Evolutionary conservation across 2,888 invertebrate genomes (phyloP).

Genomic region (Aricia artaxerxes): DNA sequence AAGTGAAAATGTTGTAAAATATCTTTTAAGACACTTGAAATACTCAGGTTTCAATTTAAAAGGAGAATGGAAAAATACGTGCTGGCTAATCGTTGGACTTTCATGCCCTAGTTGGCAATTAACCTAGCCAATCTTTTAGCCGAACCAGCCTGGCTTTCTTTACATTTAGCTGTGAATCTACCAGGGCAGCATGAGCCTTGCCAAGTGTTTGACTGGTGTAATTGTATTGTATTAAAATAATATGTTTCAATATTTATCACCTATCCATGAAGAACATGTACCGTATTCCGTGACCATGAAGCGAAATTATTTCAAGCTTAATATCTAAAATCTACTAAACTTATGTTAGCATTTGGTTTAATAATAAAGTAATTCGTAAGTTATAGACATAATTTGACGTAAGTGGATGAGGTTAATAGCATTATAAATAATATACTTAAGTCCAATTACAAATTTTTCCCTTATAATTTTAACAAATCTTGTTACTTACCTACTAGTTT

Average conservation of each 20-base stretch:
- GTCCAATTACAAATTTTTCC: too few species aligned
- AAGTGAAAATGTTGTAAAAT: constrained; percentile 8
- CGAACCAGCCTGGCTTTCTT: constrained; percentile 19
- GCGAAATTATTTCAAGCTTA: too few species aligned
- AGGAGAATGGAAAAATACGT: neutral
- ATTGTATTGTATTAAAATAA: neutral
- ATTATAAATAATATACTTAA: too few species aligned
- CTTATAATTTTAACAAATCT: too few species aligned
- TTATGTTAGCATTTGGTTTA: too few species aligned
- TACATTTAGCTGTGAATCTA: constrained; percentile 15
- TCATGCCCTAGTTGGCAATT: constrained; percentile 26
- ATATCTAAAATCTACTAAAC: too few species aligned
- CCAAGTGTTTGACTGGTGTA: constrained; percentile 7
- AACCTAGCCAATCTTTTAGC: constrained; percentile 27
- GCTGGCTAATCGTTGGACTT: constrained; percentile 9
- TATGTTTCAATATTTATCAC: neutral
- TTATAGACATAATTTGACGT: too few species aligned
- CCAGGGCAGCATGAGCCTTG: neutral
- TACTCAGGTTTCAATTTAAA: neutral
- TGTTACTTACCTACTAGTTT: too few species aligned
- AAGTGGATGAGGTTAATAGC: too few species aligned
- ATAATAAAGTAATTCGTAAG: too few species aligned
- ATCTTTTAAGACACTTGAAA: neutral
- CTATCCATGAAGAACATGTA: too few species aligned
- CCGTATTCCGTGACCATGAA: too few species aligned